Base-by-base conservation (phyloP, 2,888 invertebrate genomes). In the Unio pictorum region DNA sequence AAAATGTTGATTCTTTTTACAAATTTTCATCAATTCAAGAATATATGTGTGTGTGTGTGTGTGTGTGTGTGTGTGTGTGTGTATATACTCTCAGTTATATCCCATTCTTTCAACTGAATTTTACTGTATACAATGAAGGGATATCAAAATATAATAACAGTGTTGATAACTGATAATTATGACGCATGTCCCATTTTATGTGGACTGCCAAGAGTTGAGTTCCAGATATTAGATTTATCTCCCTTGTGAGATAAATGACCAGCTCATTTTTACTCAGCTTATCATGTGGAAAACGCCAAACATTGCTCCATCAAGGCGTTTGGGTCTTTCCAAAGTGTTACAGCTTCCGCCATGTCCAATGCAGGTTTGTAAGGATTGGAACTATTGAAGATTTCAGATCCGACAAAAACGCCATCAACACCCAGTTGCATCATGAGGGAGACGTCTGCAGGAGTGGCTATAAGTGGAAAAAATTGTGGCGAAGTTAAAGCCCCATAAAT, bases 391-490 rank as follows among this genome's bases (percentile, higher is more conserved):
- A 88, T 87, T 4, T 88, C 88, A 7, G 88, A 88, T 1, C 88
- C 88, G 11, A 88, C 88, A 71, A 88, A 88, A 15, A 88, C 88
- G 1, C 88, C 88, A 71, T 88, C 88, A 6, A 88, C 88, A 11
- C 88, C 88, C 1, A 88, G 82, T 67, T 88, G 88, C 88, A 88
- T 87, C 81, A 88, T 74, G 28, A 88, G 74, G 8, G 88, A 86
- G 5, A 87, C 87, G 66, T 88, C 88, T 8, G 88, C 88, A 15
- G 88, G 88, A 4, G 88, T 88, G 7, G 88, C 88, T 88, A 74
- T 23, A 76, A 78, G 6, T 55, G 56, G 34, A 68, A 45, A 34
- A 0, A 15, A 45, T 45, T 45, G 45, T 45, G 45, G 45, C 2
- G 1, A 45, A 11, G 45, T 45, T 45, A 15, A 11, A 45, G 3